Base-by-base conservation (phyloP, 2,113 vertebrate species). In the Hydrolagus affinis region DNA sequence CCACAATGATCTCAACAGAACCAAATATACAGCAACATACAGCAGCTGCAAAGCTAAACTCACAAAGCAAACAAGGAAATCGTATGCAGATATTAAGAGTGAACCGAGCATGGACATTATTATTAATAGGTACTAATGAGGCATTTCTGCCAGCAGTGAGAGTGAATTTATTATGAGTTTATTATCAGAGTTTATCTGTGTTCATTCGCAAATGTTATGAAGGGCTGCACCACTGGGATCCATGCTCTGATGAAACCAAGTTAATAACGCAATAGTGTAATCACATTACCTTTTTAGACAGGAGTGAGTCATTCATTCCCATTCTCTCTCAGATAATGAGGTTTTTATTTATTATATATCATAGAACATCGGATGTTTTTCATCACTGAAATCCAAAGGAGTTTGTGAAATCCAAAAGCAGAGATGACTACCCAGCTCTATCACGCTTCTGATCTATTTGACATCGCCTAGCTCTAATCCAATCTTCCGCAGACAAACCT, bases 1-100 rank as follows among this genome's bases (percentile, higher is more conserved):
- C 44, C 44, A 44, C 44, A 44, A 44, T 44, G 44, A 44, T 44
- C 44, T 44, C 44, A 44, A 44, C 44, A 44, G 44, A 44, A 44
- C 44, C 70, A 72, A 25, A 28, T 14, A 12, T 72, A 12, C 23
- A 12, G 23, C 23, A 12, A 72, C 12, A 28, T 72, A 72, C 6
- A 23, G 70, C 70, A 71, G 70, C n/a, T n/a, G 25, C 25, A 71
- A 71, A 71, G 25, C n/a, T 71, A 71, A 71, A n/a, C n/a, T n/a
- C n/a, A n/a, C n/a, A n/a, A n/a, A n/a, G n/a, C 23, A 70, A 8
- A 28, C 70, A 72, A 28, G 14, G 70, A 25, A 72, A 25, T 23
- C 70, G 25, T 15, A 21, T 69, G 3, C 66, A 69, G 66, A 69
- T 69, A 21, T 19, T 69, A 69, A 69, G 21, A 3, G 15, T 69